Conservation (phyloP, 2,113 vertebrate species). For the Sphyrna mokarran region DNA sequence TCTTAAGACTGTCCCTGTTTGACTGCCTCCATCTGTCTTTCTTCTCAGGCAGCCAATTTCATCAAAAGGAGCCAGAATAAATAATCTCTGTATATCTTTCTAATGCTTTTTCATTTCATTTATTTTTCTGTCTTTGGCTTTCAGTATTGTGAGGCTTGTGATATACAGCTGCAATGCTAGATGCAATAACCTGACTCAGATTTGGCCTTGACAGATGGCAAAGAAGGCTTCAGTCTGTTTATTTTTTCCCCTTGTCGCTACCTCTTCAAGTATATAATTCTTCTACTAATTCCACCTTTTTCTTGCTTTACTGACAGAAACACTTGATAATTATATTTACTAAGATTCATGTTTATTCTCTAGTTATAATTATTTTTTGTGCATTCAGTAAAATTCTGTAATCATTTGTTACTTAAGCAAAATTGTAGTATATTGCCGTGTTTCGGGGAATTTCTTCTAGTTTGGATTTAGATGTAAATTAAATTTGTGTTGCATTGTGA, state of each 20-base stretch:
- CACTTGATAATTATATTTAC: background rate
- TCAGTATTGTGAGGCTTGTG: background rate
- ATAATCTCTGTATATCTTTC: slow-evolving; percentile 20
- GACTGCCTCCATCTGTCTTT: slow-evolving; percentile 25
- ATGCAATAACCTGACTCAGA: slow-evolving; percentile 10
- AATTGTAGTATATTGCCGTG: background rate
- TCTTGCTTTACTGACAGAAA: background rate
- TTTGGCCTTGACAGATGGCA: slow-evolving; percentile 26
- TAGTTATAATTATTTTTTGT: background rate
- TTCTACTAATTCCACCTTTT: background rate
- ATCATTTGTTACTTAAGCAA: background rate
- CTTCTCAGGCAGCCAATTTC: background rate
- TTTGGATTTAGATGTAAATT: background rate
- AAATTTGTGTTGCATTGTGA: background rate
- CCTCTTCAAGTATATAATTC: background rate
- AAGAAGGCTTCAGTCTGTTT: background rate
- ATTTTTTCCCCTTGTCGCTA: background rate
- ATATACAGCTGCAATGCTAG: slow-evolving; percentile 8
- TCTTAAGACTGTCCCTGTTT: background rate
- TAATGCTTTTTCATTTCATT: slow-evolving; percentile 18
- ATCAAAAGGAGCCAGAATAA: slow-evolving; percentile 21
- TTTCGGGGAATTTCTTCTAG: background rate
- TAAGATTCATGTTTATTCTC: background rate
- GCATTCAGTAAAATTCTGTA: background rate
- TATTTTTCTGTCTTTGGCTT: slow-evolving; percentile 24